Base-by-base conservation (phyloP, 2,797 vertebrate genomes). In the Hoplostethus mediterraneus region DNA sequence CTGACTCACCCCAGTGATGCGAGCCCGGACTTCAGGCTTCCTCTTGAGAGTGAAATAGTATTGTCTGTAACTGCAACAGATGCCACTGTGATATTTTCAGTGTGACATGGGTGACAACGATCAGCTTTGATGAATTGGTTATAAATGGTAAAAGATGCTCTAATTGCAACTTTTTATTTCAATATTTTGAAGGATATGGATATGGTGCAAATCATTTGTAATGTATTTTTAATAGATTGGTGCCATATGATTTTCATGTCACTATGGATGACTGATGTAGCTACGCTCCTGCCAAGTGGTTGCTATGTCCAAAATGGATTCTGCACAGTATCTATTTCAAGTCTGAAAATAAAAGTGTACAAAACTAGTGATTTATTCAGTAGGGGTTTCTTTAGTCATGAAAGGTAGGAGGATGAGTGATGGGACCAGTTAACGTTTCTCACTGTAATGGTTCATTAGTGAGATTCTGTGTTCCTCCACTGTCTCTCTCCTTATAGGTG, bases 261-360 rank as follows among this genome's bases (percentile, higher is more conserved):
- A 2, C 10, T 52, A 2, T 28, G 7, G 17, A 52, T 12, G 21
- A 28, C 6, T 10, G 17, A 52, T 52, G 10, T 52, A 21, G 51
- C 10, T 25, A 28, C 28, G 10, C 51, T 52, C 1, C 21, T 28
- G 16, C 21, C 51, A 21, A 11, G 49, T 52, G 51, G 42, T 13
- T 44, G 42, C 11, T 74, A 12, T 55, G 21, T 69, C 6, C n/a
- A 38, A 28, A 28, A 1, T 28, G 28, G 28, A 28, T 28, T 28
- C 12, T 74, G 5, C 3, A 44, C 21, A 45, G 2, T 71, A 1
- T 60, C 44, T 78, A 14, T 70, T 2, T 9, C 52, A 33, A 61
- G 28, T 54, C 73, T 59, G 57, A 75, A 79, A 72, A 71, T 79
- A 75, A 85, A 81, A 12, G 45, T 14, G 56, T 10, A 65, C 6